These are phyloP conservation scores for Eremophila alpestris DNA, from an alignment of 2,797 vertebrate genomes.

Conservation along the genomic window DNA sequence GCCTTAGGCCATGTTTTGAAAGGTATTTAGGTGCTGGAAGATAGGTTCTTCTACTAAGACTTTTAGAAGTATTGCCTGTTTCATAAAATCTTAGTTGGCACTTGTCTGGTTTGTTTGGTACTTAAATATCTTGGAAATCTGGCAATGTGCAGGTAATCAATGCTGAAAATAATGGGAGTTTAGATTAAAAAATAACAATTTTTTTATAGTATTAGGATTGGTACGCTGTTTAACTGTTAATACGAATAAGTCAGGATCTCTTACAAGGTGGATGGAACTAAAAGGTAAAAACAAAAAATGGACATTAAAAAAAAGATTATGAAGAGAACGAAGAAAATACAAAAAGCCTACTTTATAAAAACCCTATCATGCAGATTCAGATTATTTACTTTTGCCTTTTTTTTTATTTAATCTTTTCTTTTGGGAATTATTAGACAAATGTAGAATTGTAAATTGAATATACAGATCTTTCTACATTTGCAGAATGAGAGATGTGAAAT, in stretches of 20 bases:
- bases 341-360: neutral
- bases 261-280: neutral
- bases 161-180: neutral
- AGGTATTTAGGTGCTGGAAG: conserved; percentile 2
- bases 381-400: neutral
- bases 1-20: neutral
- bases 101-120: neutral
- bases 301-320: neutral
- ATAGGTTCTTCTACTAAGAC: neutral
- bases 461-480: conserved; percentile 20
- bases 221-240: neutral
- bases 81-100: neutral
- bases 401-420: neutral
- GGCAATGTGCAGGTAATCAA: neutral
- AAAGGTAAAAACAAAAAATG: neutral
- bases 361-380: neutral
- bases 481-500: conserved; percentile 6
- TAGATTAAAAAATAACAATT: neutral
- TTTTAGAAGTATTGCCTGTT: neutral
- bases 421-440: neutral
- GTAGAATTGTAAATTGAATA: neutral
- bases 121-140: neutral
- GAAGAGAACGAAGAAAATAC: neutral
- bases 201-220: neutral
- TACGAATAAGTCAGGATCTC: neutral